Evolutionary conservation across 2,888 invertebrate genomes (phyloP), one percentile per base, ranked within the genome.

Genomic region (Morpho achilles): DNA sequence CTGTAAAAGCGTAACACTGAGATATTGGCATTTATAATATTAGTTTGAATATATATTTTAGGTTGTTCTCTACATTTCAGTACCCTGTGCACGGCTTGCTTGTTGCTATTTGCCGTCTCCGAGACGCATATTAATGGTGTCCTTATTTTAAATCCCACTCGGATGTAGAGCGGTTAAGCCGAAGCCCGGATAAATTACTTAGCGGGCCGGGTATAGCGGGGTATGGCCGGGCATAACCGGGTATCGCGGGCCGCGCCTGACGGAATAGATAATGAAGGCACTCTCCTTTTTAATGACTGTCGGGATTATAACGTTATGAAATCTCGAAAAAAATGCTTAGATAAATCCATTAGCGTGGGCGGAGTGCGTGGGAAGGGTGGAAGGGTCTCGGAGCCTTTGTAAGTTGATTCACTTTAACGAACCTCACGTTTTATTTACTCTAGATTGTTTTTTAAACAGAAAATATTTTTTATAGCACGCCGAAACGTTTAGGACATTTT

Each of bases 131-230:
- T 83, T 83, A 83, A 84, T 82, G 78, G 71, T 71, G 75, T 78
- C 79, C 77, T 84, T 82, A 82, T 78, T 82, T 82, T 80, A 82
- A 80, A 80, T 80, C 81, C 79, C 69, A 71, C 67, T 60, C 67
- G 74, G 79, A 75, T 77, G 76, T 76, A 70, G 75, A 76, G 79
- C 73, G 81, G 80, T 81, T 79, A 75, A 80, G 77, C 78, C 77
- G 77, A 79, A 82, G 75, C 80, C 78, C 75, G 80, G 85, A 79
- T 84, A 80, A 84, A 84, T 84, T 82, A 82, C 80, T 81, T 77
- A 79, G 77, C 72, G 73, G 70, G 67, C 61, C 61, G 71, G 70
- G 66, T 64, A 65, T 45, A 59, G 40, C 51, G 32, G 44, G 42
- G 47, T 48, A 56, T 43, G 39, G 50, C 44, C 22, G 51, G 62